phyloP scores from a whole-genome alignment of 2,888 invertebrate genomes.

The Hesperia comma region DNA sequence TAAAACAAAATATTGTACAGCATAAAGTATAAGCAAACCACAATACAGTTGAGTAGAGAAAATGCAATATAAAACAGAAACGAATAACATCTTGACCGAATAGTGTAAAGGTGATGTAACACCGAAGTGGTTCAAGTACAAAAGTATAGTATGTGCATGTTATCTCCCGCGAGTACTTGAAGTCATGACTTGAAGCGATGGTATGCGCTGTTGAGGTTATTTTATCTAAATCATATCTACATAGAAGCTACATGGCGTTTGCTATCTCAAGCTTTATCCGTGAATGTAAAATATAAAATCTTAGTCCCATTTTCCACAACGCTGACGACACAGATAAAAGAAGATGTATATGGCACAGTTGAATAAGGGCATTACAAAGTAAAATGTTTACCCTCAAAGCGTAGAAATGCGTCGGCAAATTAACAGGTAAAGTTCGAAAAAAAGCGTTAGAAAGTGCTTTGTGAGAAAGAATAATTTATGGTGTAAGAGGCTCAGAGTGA shows the following conservation, averaged over 20 bases:
- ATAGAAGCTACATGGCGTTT: not conserved
- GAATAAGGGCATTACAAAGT: no score
- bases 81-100: not conserved
- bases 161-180: constrained; percentile 1
- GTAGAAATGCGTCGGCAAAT: no score
- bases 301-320: not conserved
- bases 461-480: no score
- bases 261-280: not conserved
- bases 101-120: not conserved
- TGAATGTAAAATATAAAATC: not conserved
- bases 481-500: no score
- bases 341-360: no score
- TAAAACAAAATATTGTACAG: no score
- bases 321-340: not conserved
- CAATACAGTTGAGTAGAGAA: no score
- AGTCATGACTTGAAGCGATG: not conserved
- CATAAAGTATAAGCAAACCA: no score
- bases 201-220: constrained; percentile 2
- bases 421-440: no score
- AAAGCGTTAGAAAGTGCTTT: no score
- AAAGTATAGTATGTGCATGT: constrained; percentile 3
- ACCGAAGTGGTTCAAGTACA: constrained; percentile 2
- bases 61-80: no score
- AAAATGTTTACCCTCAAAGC: no score
- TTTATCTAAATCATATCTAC: constrained; percentile 9